These are phyloP conservation scores for Ectropis crepuscularia DNA, from an alignment of 2,888 invertebrate genomes.

Conservation along the genomic window DNA sequence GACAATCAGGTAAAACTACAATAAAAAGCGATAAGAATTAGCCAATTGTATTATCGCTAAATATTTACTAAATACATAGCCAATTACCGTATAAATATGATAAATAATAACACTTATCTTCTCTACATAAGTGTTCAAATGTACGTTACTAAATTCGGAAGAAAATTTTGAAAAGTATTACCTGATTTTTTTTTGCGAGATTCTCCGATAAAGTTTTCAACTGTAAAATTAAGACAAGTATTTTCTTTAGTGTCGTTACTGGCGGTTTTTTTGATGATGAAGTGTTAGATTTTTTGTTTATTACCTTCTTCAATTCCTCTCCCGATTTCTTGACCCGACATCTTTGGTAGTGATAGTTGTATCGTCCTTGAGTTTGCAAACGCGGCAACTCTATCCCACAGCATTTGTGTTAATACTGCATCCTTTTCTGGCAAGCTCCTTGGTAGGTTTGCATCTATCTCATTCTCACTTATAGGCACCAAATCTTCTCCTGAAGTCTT, in stretches of 20 bases:
- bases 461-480: slow-evolving; percentile 85
- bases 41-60: slow-evolving; percentile 14
- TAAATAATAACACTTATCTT: slow-evolving; percentile 13
- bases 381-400: slow-evolving; percentile 88
- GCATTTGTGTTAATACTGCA: slow-evolving; percentile 87
- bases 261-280: slow-evolving; percentile 7
- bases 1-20: slow-evolving; percentile 8
- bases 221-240: slow-evolving; percentile 19
- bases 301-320: slow-evolving; percentile 91
- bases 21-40: slow-evolving; percentile 8
- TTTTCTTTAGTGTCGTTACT: slow-evolving; percentile 13
- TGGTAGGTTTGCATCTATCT: slow-evolving; percentile 88
- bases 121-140: slow-evolving; percentile 12
- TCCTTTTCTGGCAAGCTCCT: slow-evolving; percentile 88
- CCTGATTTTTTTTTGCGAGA: slow-evolving; percentile 20
- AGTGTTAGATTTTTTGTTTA: slow-evolving; percentile 4
- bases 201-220: slow-evolving; percentile 24
- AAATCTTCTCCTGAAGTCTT: slow-evolving; percentile 78
- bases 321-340: slow-evolving; percentile 88
- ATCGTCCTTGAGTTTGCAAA: slow-evolving; percentile 91
- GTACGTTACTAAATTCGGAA: slow-evolving; percentile 14
- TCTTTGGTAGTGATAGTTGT: slow-evolving; percentile 90
- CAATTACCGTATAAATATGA: slow-evolving; percentile 15
- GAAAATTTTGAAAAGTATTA: slow-evolving; percentile 16
- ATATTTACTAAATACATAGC: slow-evolving; percentile 13